Percentiles rank a stretch among this genome's conserved stretches.
These are phyloP conservation scores for Linnaemya vulpina DNA, from an alignment of 2,888 invertebrate genomes.

Conservation along the genomic window DNA sequence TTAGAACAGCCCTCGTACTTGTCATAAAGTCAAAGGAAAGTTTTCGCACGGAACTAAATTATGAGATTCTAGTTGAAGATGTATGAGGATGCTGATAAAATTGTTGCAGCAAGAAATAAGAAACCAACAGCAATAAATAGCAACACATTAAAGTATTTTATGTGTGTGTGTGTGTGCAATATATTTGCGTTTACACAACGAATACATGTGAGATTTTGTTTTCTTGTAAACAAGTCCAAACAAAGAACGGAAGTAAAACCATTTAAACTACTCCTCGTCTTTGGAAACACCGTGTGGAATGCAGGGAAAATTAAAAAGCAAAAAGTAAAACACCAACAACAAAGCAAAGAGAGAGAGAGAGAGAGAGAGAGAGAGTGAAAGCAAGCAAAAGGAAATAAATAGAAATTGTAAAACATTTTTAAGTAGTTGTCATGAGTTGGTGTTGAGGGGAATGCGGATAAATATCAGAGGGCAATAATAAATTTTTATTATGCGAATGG, in stretches of 20 bases:
- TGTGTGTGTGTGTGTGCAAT: neutral
- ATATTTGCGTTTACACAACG: neutral
- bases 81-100: conserved; percentile 20
- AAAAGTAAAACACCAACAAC: too few relatives aligned
- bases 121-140: conserved; percentile 4
- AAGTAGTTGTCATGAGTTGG: conserved; percentile 16
- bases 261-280: conserved; percentile 9
- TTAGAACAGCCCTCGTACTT: neutral
- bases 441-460: neutral
- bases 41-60: neutral
- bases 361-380: neutral
- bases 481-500: neutral
- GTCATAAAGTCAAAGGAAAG: neutral
- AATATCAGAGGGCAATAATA: conserved; percentile 29
- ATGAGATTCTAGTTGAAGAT: neutral
- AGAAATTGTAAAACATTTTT: conserved; percentile 23
- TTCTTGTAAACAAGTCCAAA: conserved; percentile 31
- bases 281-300: neutral
- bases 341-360: too few relatives aligned
- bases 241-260: conserved; percentile 27
- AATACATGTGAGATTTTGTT: neutral
- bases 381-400: neutral
- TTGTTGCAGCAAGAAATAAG: neutral
- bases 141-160: neutral
- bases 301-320: neutral